These are phyloP conservation scores for Drosophila repleta DNA, from an alignment of 1,140 invertebrate genomes.

Conservation along the genomic window DNA sequence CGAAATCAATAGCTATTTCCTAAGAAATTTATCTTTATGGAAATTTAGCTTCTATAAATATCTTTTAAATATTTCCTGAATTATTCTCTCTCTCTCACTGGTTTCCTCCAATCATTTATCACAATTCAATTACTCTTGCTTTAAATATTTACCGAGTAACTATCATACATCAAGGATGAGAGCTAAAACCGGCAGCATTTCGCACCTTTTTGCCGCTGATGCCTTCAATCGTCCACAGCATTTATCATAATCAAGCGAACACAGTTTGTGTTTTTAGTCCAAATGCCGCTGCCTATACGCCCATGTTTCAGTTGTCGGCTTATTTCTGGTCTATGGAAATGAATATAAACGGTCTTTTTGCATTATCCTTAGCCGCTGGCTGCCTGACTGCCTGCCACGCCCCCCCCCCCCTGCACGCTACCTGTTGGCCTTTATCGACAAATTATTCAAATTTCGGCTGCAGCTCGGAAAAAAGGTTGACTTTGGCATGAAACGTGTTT, in stretches of 20 bases:
- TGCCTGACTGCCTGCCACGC: no score
- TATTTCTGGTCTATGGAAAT: slow-evolving; percentile 25
- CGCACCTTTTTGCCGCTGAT: background rate
- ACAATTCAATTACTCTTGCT: no score
- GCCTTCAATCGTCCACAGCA: background rate
- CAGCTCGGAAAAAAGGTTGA: slow-evolving; percentile 40
- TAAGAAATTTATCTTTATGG: no score
- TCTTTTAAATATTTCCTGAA: no score
- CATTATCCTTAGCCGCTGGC: slow-evolving; percentile 7
- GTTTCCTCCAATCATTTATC: no score
- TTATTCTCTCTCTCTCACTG: no score
- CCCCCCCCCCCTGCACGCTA: background rate
- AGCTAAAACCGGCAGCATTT: background rate
- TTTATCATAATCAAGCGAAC: slow-evolving; percentile 14
- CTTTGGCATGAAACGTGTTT: slow-evolving; percentile 67
- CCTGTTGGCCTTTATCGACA: slow-evolving; percentile 33
- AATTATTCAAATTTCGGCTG: slow-evolving; percentile 65
- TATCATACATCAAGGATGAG: background rate
- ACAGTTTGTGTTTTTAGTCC: background rate
- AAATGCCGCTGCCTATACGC: slow-evolving; percentile 12
- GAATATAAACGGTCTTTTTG: slow-evolving; percentile 24
- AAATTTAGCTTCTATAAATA: no score
- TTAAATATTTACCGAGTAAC: background rate
- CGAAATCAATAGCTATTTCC: no score
- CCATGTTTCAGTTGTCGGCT: slow-evolving; percentile 3